These are phyloP conservation scores for Notamacropus eugenii DNA, from an alignment of 2,797 vertebrate species.

Conservation along the genomic window DNA sequence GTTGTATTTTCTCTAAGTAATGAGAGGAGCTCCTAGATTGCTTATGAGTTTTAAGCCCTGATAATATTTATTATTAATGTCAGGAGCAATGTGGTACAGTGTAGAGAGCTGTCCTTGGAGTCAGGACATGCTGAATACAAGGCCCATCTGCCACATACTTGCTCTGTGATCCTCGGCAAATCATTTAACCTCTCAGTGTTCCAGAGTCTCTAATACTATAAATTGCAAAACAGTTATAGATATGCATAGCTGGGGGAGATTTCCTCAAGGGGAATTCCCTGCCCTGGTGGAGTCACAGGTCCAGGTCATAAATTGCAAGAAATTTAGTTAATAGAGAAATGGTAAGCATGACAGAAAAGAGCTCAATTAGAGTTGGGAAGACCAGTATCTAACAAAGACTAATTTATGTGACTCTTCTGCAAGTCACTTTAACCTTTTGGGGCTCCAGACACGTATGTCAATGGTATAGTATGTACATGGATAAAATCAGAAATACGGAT, in stretches of 20 bases:
- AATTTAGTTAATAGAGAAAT: neutral
- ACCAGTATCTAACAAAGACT: neutral
- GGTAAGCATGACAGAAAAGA: neutral
- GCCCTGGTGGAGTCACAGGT: neutral
- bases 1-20: neutral
- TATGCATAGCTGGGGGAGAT: neutral
- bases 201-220: neutral
- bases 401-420: neutral
- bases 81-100: neutral
- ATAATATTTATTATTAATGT: constrained; percentile 38
- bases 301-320: neutral
- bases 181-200: neutral
- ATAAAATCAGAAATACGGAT: neutral
- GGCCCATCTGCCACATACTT: neutral
- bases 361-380: neutral
- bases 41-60: neutral
- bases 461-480: neutral
- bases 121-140: neutral
- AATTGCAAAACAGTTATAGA: neutral
- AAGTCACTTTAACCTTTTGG: neutral
- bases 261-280: neutral
- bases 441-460: neutral
- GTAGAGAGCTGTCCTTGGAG: neutral
- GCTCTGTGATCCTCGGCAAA: neutral
- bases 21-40: neutral